Evolutionary conservation across 2,888 invertebrate species (phyloP).

Genomic region (Endotricha flammealis): DNA sequence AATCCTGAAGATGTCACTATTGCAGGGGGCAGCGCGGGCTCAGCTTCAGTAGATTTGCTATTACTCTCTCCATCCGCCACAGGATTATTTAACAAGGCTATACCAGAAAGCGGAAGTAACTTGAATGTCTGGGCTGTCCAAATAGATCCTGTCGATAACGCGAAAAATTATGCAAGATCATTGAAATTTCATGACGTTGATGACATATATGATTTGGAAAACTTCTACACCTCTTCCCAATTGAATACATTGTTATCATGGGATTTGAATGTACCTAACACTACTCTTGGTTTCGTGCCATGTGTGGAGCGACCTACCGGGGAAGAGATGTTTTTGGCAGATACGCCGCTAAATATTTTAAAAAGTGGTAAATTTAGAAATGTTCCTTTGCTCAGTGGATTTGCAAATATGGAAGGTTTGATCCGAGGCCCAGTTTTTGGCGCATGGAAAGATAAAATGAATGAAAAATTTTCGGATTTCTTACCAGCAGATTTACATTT

Average conservation of each 20-base stretch:
- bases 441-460: constrained; percentile 36
- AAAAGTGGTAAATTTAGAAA: constrained; percentile 33
- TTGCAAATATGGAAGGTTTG: constrained; percentile 36
- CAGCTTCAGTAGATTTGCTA: constrained; percentile 15
- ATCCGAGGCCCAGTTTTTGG: constrained; percentile 31
- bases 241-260: constrained; percentile 25
- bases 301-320: constrained; percentile 27
- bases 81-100: constrained; percentile 32
- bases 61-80: constrained; percentile 12
- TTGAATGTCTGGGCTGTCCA: constrained; percentile 14
- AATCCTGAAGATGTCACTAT: constrained; percentile 20
- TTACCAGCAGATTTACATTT: constrained; percentile 43
- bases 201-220: constrained; percentile 34
- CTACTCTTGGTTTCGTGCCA: constrained; percentile 25
- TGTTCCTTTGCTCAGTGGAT: constrained; percentile 40
- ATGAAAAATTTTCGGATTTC: constrained; percentile 45
- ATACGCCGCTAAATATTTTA: constrained; percentile 35
- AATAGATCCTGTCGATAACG: constrained; percentile 35
- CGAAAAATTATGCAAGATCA: constrained; percentile 29
- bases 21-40: constrained; percentile 19
- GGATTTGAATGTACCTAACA: constrained; percentile 20
- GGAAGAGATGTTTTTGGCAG: constrained; percentile 33
- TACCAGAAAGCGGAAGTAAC: constrained; percentile 16
- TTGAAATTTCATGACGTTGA: constrained; percentile 29
- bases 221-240: constrained; percentile 36